Conservation (phyloP, 2,888 invertebrate species). For the Caenorhabditis sp. region DNA sequence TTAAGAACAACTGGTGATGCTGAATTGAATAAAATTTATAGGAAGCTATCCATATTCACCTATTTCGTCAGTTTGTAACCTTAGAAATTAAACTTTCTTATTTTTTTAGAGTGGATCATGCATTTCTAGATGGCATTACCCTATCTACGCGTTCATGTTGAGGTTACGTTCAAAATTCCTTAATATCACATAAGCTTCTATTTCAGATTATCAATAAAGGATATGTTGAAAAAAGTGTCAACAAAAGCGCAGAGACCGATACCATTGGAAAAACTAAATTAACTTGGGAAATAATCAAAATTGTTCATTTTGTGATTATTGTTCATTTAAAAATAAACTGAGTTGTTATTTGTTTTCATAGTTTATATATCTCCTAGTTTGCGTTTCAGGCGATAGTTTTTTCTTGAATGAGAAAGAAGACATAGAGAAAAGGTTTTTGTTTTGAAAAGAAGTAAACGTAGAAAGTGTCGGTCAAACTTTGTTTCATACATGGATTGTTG, state of each 20-base stretch:
- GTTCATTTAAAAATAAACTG: too few species aligned
- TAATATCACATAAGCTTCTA: neutral
- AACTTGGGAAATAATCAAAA: too few species aligned
- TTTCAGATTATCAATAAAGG: slow-evolving; percentile 7
- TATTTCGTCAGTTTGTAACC: slow-evolving; percentile 4
- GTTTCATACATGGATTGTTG: too few species aligned
- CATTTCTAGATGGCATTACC: slow-evolving; percentile 12
- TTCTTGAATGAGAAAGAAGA: too few species aligned
- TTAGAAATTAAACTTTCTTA: neutral
- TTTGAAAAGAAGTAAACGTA: too few species aligned
- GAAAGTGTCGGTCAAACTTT: too few species aligned
- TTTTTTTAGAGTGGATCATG: slow-evolving; percentile 4
- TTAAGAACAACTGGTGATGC: neutral
- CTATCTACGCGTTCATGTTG: slow-evolving; percentile 7
- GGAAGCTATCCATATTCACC: neutral
- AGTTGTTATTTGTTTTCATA: too few species aligned
- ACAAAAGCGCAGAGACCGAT: neutral
- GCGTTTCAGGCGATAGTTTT: too few species aligned
- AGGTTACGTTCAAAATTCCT: neutral
- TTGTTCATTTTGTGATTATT: too few species aligned
- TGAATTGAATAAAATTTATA: neutral
- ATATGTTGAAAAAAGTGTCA: slow-evolving; percentile 14
- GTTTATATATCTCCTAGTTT: too few species aligned
- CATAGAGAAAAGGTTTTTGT: too few species aligned
- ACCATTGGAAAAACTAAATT: too few species aligned